Evolutionary conservation across 2,113 vertebrate genomes (phyloP).

Genomic region (Vulpes lagopus): DNA sequence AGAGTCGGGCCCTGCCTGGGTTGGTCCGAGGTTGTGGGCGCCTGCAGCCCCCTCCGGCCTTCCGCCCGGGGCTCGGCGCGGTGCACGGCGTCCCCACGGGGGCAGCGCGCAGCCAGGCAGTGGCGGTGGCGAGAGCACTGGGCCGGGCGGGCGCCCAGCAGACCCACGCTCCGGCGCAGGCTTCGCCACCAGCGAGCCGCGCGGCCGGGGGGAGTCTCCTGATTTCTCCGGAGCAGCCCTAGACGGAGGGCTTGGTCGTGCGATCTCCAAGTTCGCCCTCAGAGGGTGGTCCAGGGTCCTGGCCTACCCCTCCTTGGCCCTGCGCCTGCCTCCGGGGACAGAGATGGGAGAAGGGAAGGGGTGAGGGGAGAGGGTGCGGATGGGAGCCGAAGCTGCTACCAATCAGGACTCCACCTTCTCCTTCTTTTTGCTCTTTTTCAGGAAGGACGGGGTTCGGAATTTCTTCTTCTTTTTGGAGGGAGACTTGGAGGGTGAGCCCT

Average conservation of each 20-base stretch:
- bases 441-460: slow-evolving; percentile 98
- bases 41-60: neutral
- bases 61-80: slow-evolving; percentile 62
- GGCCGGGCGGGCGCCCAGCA: slow-evolving; percentile 24
- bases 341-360: slow-evolving; percentile 59
- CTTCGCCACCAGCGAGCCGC: slow-evolving; percentile 60
- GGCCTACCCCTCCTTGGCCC: slow-evolving; percentile 58
- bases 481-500: slow-evolving; percentile 97
- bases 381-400: neutral
- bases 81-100: slow-evolving; percentile 43
- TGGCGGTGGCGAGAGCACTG: slow-evolving; percentile 60
- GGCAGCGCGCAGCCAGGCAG: slow-evolving; percentile 74
- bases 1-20: slow-evolving; percentile 8
- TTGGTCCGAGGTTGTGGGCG: slow-evolving; percentile 32
- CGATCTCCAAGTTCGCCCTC: slow-evolving; percentile 38
- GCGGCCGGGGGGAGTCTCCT: slow-evolving; percentile 62
- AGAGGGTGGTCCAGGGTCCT: slow-evolving; percentile 55
- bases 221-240: slow-evolving; percentile 56
- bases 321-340: slow-evolving; percentile 66
- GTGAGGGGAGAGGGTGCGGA: neutral
- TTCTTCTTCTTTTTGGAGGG: slow-evolving; percentile 99
- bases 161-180: slow-evolving; percentile 38
- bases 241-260: slow-evolving; percentile 2
- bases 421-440: slow-evolving; percentile 98
- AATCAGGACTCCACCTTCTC: slow-evolving; percentile 95